phyloP scores from a whole-genome alignment of 2,888 invertebrate species.

The Carterocephalus palaemon region DNA sequence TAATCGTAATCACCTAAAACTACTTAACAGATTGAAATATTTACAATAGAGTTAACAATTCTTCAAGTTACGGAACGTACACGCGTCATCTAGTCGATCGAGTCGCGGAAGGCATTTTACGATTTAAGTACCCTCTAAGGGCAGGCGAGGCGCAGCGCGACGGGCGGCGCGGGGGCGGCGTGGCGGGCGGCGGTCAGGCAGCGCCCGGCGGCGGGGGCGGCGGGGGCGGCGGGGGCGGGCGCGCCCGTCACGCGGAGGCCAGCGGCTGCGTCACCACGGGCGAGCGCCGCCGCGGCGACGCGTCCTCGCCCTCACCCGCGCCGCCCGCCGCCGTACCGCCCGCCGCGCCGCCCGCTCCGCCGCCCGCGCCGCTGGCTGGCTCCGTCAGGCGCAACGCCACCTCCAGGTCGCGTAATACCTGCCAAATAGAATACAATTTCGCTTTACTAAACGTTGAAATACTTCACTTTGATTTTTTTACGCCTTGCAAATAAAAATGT shows the following conservation, averaged over 20 bases:
- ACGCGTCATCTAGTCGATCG: conserved; percentile 36
- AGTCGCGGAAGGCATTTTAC: conserved; percentile 36
- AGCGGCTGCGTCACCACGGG: conserved; percentile 77
- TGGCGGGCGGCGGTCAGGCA: conserved; percentile 40
- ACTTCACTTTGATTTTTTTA: no score
- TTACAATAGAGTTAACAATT: conserved; percentile 75
- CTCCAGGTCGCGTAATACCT: conserved; percentile 93
- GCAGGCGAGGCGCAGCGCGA: conserved; percentile 12
- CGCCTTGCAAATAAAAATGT: no score
- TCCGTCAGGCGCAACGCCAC: conserved; percentile 85
- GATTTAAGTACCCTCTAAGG: conserved; percentile 29
- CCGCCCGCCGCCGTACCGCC: conserved; percentile 31
- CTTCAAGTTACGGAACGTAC: conserved; percentile 46
- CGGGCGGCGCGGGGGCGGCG: conserved; percentile 35
- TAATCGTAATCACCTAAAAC: conserved; percentile 75
- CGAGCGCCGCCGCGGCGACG: conserved; percentile 72
- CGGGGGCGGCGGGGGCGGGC: conserved; percentile 60
- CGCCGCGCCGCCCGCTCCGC: conserved; percentile 49
- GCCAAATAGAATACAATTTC: no score
- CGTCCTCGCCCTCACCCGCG: conserved; percentile 75
- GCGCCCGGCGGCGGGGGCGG: conserved; percentile 55
- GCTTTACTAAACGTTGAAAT: no score
- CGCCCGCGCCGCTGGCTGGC: conserved; percentile 43
- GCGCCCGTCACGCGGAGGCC: conserved; percentile 61
- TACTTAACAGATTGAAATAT: conserved; percentile 77